Conservation (phyloP, 1,140 invertebrate species). For the Calephelis nemesis region DNA sequence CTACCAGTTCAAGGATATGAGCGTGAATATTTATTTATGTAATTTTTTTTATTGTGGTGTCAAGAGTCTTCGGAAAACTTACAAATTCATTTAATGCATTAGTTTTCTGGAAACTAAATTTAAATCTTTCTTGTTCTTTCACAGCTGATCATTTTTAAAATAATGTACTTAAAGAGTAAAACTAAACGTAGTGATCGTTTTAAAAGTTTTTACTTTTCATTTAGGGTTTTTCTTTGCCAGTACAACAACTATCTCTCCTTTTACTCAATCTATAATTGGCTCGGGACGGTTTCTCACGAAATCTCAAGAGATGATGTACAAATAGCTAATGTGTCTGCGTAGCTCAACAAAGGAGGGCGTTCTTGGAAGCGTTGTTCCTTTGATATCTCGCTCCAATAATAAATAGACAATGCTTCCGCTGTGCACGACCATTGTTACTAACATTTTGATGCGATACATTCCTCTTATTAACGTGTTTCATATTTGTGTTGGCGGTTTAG, state of each 20-base stretch:
- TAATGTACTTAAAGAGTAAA: too few species aligned
- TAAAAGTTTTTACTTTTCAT: too few species aligned
- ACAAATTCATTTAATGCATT: too few species aligned
- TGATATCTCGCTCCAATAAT: conserved; percentile 52
- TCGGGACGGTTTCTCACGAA: conserved; percentile 17
- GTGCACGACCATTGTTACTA: conserved; percentile 30
- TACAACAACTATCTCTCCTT: conserved; percentile 13
- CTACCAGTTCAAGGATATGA: too few species aligned
- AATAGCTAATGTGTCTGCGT: conserved; percentile 27
- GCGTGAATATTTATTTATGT: too few species aligned
- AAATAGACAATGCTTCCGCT: conserved; percentile 41
- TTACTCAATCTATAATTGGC: conserved; percentile 14
- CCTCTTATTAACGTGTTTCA: conserved; percentile 14
- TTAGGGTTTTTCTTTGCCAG: too few species aligned
- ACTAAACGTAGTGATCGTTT: too few species aligned
- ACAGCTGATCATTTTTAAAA: too few species aligned
- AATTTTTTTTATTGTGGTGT: too few species aligned
- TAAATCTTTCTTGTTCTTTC: too few species aligned
- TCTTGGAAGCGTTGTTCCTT: conserved; percentile 43
- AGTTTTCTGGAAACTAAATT: too few species aligned
- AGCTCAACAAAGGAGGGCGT: conserved; percentile 31
- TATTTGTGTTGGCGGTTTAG: background rate
- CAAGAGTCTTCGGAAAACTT: too few species aligned
- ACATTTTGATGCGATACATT: conserved; percentile 13
- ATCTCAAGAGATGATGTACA: conserved; percentile 21